These are phyloP conservation scores for Macropodus opercularis DNA, from an alignment of 2,797 vertebrate species.

Conservation along the genomic window DNA sequence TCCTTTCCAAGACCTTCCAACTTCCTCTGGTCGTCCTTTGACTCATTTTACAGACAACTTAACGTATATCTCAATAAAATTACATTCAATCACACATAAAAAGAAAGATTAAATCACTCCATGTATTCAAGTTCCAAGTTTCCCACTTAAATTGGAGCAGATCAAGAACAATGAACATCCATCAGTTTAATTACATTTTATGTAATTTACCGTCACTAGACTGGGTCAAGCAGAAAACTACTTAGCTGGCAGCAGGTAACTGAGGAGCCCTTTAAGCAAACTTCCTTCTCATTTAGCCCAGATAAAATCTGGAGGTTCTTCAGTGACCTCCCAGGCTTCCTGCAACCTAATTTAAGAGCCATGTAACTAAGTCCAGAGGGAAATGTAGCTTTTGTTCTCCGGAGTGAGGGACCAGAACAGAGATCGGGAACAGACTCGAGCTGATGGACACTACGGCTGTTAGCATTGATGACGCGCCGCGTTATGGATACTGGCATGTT, in stretches of 20 bases:
- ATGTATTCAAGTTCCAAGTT: no score
- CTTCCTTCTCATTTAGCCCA: neutral
- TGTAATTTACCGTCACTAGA: neutral
- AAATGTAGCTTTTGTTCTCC: neutral
- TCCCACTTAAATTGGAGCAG: neutral
- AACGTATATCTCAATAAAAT: no score
- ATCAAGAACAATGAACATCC: neutral
- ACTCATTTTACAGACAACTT: no score
- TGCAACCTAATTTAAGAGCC: neutral
- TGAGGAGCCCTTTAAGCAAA: neutral
- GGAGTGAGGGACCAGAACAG: neutral
- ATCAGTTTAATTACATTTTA: neutral
- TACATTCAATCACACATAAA: no score
- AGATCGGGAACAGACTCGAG: conserved; percentile 2
- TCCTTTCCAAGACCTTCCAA: no score
- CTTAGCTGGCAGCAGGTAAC: neutral
- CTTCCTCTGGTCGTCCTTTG: no score
- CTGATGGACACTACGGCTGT: neutral
- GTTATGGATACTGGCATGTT: conserved; percentile 12
- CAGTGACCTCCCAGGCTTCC: neutral
- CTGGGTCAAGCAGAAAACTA: no score
- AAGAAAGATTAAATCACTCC: no score
- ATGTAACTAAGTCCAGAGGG: neutral
- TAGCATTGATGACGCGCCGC: conserved; percentile 8
- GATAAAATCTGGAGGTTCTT: neutral